phyloP scores from a whole-genome alignment of 2,113 vertebrate species.

The Neolamprologus devosi region DNA sequence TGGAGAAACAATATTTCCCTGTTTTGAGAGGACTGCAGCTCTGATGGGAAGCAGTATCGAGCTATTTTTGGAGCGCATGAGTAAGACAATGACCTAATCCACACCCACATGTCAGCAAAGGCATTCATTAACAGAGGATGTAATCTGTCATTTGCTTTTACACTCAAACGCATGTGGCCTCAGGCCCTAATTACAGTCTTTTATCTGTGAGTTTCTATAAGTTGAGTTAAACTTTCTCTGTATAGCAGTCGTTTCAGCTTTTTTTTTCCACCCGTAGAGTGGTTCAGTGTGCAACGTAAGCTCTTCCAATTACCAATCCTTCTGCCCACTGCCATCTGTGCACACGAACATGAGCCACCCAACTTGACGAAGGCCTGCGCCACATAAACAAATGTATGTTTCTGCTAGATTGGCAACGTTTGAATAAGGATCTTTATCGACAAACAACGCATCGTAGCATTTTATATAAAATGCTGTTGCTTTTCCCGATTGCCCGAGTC shows the following conservation, averaged over 20 bases:
- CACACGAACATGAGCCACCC: slow-evolving; percentile 9
- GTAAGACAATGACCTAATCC: slow-evolving; percentile 46
- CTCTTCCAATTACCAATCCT: slow-evolving; percentile 31
- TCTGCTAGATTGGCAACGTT: background rate
- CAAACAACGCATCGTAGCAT: background rate
- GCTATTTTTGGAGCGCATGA: slow-evolving; percentile 42
- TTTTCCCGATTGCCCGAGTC: background rate
- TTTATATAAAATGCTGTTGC: background rate
- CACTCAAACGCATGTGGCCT: slow-evolving; percentile 8
- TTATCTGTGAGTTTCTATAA: slow-evolving; percentile 21
- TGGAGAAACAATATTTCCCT: background rate
- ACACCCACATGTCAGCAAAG: slow-evolving; percentile 40
- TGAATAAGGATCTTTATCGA: background rate
- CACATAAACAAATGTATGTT: slow-evolving; percentile 23
- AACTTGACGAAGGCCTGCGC: background rate
- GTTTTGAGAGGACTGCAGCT: slow-evolving; percentile 10
- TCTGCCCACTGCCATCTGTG: slow-evolving; percentile 54
- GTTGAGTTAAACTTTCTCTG: background rate
- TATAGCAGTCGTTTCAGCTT: background rate
- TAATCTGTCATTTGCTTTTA: slow-evolving; percentile 29
- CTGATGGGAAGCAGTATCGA: slow-evolving; percentile 4
- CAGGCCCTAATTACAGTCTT: slow-evolving; percentile 41
- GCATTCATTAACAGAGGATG: slow-evolving; percentile 46
- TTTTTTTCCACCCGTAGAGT: background rate
- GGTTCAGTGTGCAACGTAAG: background rate